Percentiles rank a stretch among this genome's conserved stretches.
These are phyloP conservation scores for Thaumetopoea pityocampa DNA, from an alignment of 1,140 invertebrate species.

Conservation along the genomic window DNA sequence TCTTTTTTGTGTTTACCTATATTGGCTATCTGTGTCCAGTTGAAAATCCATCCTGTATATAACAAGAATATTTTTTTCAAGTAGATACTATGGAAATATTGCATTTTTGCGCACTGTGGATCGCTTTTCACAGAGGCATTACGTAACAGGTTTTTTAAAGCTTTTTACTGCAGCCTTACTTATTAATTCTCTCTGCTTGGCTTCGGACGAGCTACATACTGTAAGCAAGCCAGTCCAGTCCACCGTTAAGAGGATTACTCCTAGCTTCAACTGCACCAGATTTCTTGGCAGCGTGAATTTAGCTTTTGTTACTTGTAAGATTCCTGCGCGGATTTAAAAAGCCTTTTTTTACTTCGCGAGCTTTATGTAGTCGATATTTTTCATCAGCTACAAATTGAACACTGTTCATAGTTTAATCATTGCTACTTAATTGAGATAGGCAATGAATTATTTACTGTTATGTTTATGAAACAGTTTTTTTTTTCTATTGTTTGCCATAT, in stretches of 20 bases:
- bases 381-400: slow-evolving; percentile 15
- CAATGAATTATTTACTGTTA: too few species aligned
- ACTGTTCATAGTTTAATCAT: too few species aligned
- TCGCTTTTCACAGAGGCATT: slow-evolving; percentile 1
- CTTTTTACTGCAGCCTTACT: slow-evolving; percentile 3
- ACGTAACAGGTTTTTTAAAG: slow-evolving; percentile 7
- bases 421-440: too few species aligned
- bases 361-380: slow-evolving; percentile 7
- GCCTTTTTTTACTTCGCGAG: slow-evolving; percentile 14
- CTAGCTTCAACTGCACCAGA: slow-evolving; percentile 27
- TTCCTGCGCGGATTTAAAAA: slow-evolving; percentile 29
- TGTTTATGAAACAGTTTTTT: too few species aligned
- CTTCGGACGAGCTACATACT: slow-evolving; percentile 13
- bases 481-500: too few species aligned
- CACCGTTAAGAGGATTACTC: slow-evolving; percentile 39
- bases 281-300: slow-evolving; percentile 22
- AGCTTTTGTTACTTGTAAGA: slow-evolving; percentile 35
- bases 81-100: too few species aligned
- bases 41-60: too few species aligned
- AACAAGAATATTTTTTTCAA: too few species aligned
- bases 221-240: slow-evolving; percentile 33
- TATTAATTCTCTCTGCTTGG: slow-evolving; percentile 19
- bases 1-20: too few species aligned
- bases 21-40: too few species aligned
- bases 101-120: neutral